Evolutionary conservation across 2,797 vertebrate species (phyloP), one percentile per base, ranked within the genome.

Genomic region (Pterois miles): DNA sequence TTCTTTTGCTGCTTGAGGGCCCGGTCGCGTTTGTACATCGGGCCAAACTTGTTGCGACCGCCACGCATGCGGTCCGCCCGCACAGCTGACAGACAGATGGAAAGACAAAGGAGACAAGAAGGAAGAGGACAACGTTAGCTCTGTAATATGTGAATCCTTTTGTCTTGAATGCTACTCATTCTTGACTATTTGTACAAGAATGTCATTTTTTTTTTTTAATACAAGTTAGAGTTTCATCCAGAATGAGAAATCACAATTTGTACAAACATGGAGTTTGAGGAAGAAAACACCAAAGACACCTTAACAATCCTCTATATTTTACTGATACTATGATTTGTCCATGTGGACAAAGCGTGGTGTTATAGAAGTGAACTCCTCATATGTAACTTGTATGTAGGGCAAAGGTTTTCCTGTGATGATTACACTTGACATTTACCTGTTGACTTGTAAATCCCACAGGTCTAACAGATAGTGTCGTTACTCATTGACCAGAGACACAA

Each of bases 21-120:
- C 65, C 98, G 95, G 94, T 99, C 98, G 74, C 98, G 96, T 94
- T 99, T 99, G 95, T 99, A 99, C 98, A 99, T 99, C 10, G 98
- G 98, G 89, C 98, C 98, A 27, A 99, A 99, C 89, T 99, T 99
- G 94, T 99, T 99, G 76, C 98, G 95, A 71, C 98, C 98, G 0
- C 98, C 98, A 1, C 98, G 97, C 98, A 99, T 99, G 72, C 98
- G 96, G 90, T 99, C 98, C 0, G 98, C 98, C 80, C 98, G 95
- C 72, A 99, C 98, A 62, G 98, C 98, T 99, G 85, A 65, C 6
- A 66, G 50, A 9, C 29, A 74, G 10, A 82, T 23, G 67, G 34
- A 34, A 14, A 31, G 60, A 66, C 22, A 43, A 65, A 81, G 23
- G 23, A 75, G 27, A 88, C 31, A 83, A 80, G 46, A 78, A 73